These are phyloP conservation scores for Otolemur garnettii DNA, from an alignment of 2,113 vertebrate genomes.

Conservation along the genomic window DNA sequence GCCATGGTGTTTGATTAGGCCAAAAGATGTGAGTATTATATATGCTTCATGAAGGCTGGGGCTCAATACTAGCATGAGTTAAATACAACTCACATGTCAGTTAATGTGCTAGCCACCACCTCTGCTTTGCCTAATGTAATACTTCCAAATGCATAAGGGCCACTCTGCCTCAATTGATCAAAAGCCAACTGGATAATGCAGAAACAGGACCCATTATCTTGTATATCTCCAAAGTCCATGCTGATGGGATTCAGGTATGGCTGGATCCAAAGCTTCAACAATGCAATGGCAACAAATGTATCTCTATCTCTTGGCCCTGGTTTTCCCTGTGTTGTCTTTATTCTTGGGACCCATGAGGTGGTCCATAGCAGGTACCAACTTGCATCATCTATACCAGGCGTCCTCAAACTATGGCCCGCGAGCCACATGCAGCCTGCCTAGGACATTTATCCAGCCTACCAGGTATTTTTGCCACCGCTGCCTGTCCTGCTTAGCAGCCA, in stretches of 20 bases:
- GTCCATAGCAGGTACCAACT: neutral
- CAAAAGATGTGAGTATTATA: no score
- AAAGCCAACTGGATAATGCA: neutral
- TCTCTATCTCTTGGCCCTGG: neutral
- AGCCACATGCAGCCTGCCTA: no score
- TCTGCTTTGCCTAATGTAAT: rapidly evolving
- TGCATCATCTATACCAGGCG: neutral
- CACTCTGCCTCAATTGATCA: neutral
- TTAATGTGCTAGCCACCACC: rapidly evolving
- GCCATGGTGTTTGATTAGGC: no score
- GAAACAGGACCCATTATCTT: no score
- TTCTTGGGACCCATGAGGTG: neutral
- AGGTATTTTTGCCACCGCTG: no score
- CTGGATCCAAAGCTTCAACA: neutral
- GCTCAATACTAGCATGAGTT: no score
- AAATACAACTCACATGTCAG: no score
- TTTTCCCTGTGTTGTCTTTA: neutral
- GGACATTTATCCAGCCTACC: no score
- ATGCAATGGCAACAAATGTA: rapidly evolving
- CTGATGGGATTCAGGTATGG: neutral
- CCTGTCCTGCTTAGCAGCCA: no score
- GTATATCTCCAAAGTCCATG: neutral
- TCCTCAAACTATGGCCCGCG: no score
- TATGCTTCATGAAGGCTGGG: no score
- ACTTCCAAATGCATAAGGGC: neutral